phyloP scores from a whole-genome alignment of 2,888 invertebrate genomes.

The Agonopterix subpropinquella region DNA sequence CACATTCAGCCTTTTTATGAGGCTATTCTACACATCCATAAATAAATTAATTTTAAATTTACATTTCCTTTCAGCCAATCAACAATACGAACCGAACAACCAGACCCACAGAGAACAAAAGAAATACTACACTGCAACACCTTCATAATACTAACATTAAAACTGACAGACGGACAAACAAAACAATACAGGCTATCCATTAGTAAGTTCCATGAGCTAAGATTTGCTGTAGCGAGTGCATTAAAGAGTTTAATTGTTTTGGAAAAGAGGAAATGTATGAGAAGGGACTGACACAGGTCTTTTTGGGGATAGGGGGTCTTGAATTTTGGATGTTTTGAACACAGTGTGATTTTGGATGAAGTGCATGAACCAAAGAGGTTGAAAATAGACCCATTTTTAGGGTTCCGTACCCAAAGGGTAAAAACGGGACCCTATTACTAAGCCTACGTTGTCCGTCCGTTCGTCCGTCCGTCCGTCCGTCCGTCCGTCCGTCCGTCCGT shows the following conservation, averaged over 20 bases:
- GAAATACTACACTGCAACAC: constrained; percentile 40
- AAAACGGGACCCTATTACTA: no score
- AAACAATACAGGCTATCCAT: constrained; percentile 40
- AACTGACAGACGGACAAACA: constrained; percentile 37
- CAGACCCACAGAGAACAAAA: constrained; percentile 24
- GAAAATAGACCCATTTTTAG: no score
- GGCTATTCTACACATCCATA: no score
- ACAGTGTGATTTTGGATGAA: no score
- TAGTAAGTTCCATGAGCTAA: constrained; percentile 51
- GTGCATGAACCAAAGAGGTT: no score
- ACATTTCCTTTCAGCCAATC: constrained; percentile 48
- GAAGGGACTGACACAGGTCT: constrained; percentile 39
- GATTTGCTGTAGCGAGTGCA: constrained; percentile 48
- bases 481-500: no score
- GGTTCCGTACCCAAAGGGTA: no score
- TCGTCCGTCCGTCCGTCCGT: no score
- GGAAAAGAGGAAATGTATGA: constrained; percentile 60
- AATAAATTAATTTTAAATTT: no score
- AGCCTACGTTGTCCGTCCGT: no score
- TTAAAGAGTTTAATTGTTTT: constrained; percentile 56
- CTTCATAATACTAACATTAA: constrained; percentile 36
- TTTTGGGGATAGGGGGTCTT: constrained; percentile 19
- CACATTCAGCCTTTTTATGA: no score
- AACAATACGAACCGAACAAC: constrained; percentile 28
- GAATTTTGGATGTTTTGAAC: no score